Evolutionary conservation across 2,888 invertebrate species (phyloP).

Genomic region (Temnothorax unifasciatus): DNA sequence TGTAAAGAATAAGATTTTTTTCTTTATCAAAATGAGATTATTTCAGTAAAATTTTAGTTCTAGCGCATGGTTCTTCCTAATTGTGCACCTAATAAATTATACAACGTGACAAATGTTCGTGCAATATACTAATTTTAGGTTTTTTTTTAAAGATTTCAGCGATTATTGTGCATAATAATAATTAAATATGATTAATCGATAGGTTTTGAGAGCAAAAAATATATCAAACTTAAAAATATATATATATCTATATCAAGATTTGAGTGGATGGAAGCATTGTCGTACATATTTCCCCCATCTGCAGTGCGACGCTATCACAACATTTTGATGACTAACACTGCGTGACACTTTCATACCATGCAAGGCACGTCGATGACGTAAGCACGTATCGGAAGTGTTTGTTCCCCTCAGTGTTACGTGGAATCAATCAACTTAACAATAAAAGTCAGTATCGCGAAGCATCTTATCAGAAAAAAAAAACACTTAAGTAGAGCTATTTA

Average conservation of each 20-base stretch:
- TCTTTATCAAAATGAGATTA: background rate
- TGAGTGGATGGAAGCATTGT: conserved; percentile 31
- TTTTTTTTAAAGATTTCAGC: background rate
- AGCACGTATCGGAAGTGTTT: conserved; percentile 63
- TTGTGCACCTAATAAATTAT: background rate
- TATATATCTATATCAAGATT: background rate
- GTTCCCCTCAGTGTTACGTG: conserved; percentile 60
- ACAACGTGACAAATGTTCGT: background rate
- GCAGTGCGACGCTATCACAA: conserved; percentile 73
- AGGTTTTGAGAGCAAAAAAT: background rate
- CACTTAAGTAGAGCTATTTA: background rate
- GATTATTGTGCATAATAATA: background rate
- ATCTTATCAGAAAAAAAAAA: background rate
- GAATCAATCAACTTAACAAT: conserved; percentile 7
- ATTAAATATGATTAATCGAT: conserved; percentile 23
- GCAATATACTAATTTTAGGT: background rate
- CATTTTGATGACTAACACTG: conserved; percentile 80
- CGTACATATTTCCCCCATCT: conserved; percentile 30
- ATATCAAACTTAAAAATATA: background rate
- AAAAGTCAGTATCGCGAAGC: background rate
- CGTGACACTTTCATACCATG: conserved; percentile 81
- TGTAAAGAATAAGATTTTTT: background rate
- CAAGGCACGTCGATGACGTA: conserved; percentile 84
- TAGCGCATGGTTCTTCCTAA: background rate
- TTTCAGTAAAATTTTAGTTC: background rate